Conservation (phyloP, 92 coral and sea anemone genomes). For the Phymanthus crucifer region DNA sequence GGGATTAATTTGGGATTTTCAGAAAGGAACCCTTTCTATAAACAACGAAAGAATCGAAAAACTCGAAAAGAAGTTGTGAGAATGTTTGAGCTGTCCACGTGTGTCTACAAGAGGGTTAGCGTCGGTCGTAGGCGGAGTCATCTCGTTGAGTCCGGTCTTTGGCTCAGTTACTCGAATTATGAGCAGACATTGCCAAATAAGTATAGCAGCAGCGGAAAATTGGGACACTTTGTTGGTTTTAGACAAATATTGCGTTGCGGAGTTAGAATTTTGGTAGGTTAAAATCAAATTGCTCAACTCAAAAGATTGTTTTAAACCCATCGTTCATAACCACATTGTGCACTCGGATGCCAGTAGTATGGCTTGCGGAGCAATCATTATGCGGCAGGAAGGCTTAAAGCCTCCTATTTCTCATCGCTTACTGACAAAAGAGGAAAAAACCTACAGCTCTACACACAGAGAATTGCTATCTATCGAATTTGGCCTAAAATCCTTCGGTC, state of each 20-base stretch:
- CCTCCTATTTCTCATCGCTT: constrained; percentile 14
- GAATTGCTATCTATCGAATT: constrained; percentile 36
- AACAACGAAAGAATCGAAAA: constrained; percentile 39
- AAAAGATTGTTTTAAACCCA: not conserved
- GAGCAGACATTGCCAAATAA: constrained; percentile 37
- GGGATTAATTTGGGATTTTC: constrained; percentile 48
- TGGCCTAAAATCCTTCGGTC: constrained; percentile 31
- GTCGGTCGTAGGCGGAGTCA: constrained; percentile 46
- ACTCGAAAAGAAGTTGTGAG: constrained; percentile 9
- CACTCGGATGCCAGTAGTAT: constrained; percentile 49
- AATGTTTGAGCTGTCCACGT: not conserved
- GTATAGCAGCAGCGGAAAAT: constrained; percentile 35
- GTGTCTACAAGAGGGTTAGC: constrained; percentile 47
- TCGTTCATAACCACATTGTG: constrained; percentile 6
- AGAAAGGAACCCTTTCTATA: constrained; percentile 42
- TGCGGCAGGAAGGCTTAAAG: constrained; percentile 3
- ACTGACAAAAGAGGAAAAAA: constrained; percentile 25
- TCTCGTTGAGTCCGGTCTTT: constrained; percentile 47
- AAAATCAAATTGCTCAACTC: not conserved
- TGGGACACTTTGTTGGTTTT: constrained; percentile 37
- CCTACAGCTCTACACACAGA: constrained; percentile 48
- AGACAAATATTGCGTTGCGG: constrained; percentile 44
- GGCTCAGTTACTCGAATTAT: constrained; percentile 27
- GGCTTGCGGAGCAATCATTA: constrained; percentile 48
- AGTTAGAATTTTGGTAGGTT: constrained; percentile 33